These are phyloP conservation scores for Drosophila helvetica DNA, from an alignment of 2,888 invertebrate genomes.

Conservation along the genomic window DNA sequence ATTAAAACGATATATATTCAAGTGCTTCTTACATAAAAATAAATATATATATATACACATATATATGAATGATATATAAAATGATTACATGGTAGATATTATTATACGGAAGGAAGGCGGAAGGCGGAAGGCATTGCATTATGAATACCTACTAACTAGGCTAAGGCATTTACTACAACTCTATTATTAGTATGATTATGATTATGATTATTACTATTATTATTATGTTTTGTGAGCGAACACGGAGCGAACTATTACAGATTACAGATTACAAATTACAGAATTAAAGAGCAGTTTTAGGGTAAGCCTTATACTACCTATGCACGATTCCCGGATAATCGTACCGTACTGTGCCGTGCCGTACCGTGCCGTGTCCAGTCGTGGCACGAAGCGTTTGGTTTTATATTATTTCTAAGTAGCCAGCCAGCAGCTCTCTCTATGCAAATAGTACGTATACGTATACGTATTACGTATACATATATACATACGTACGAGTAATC, in stretches of 20 bases:
- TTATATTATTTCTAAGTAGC: constrained; percentile 70
- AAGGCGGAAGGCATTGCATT: constrained; percentile 25
- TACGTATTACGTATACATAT: constrained; percentile 41
- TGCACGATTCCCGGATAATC: constrained; percentile 10
- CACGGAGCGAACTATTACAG: constrained; percentile 50
- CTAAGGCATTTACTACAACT: constrained; percentile 63
- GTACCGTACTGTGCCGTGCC: neutral
- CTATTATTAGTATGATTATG: constrained; percentile 45
- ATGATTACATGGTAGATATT: constrained; percentile 61
- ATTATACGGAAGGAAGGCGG: constrained; percentile 35
- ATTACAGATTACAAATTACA: constrained; percentile 17
- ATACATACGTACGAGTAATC: constrained; percentile 52
- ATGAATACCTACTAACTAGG: constrained; percentile 66
- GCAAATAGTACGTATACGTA: constrained; percentile 28
- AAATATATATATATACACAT: constrained; percentile 60
- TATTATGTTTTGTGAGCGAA: constrained; percentile 59
- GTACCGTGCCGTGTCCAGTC: no score
- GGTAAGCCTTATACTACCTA: constrained; percentile 15
- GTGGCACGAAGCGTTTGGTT: constrained; percentile 56
- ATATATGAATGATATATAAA: constrained; percentile 64
- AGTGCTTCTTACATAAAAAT: constrained; percentile 84
- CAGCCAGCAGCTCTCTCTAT: constrained; percentile 61
- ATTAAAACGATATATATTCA: constrained; percentile 83
- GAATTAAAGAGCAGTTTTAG: constrained; percentile 23
- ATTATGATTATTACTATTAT: constrained; percentile 47